Base-by-base conservation (phyloP, 2,113 vertebrate genomes). In the Neotoma lepida region DNA sequence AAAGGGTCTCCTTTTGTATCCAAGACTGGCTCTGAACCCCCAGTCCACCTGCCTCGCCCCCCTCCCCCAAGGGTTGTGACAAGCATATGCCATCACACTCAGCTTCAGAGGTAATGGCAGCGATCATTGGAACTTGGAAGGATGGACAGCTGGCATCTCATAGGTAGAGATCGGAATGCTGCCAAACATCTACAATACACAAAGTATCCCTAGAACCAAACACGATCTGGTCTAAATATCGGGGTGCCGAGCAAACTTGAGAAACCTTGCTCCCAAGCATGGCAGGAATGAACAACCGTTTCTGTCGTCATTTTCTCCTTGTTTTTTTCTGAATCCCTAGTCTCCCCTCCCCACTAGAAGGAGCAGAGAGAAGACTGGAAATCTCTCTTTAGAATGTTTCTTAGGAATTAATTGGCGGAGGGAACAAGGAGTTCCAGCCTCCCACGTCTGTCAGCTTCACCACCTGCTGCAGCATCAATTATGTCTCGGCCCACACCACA, bases 391-490 rank as follows among this genome's bases (percentile, higher is more conserved):
- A 88, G 73, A 89, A 78, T 46, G 54, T 74, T 96, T 76, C 85
- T 92, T 90, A 88, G 93, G 61, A 95, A 82, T 89, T 96, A 90
- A 91, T 91, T 95, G 95, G 93, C 78, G 95, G 78, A 92, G n/a
- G 51, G 73, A 96, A 86, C 33, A 91, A 95, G 54, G 70, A 96
- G 46, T 86, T 95, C 81, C 61, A 90, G 66, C 49, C 71, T 96
- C 91, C 91, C 56, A 86, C 12, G 1, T 80, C 80, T 4, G 0
- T 71, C 74, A 82, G 74, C 87, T 96, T 96, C 7, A 4, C 91
- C 89, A 49, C 93, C 93, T 96, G 93, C 73, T 44, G 24, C 4
- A 51, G n/a, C 46, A 70, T 95, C 94, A 49, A 41, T 96, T 87
- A 66, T 6, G 15, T 33, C 49, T 9, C 77, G 39, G 95, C 93